These are phyloP conservation scores for Diaperis boleti DNA, from an alignment of 2,888 invertebrate species.

Conservation along the genomic window DNA sequence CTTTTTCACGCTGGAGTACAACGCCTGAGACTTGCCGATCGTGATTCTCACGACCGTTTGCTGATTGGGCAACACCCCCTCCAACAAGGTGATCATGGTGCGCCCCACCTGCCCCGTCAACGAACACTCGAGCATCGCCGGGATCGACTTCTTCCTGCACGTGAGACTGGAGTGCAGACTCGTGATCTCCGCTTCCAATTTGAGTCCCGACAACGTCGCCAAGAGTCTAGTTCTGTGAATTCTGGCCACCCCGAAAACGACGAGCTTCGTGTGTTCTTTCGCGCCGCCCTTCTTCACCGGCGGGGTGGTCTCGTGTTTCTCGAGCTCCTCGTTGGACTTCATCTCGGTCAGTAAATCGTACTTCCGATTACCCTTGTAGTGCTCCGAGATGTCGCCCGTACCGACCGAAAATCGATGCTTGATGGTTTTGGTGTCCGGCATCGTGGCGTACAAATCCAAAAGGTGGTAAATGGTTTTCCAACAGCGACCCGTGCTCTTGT, in stretches of 20 bases:
- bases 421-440: constrained; percentile 95
- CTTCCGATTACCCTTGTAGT: constrained; percentile 73
- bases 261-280: constrained; percentile 79
- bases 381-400: constrained; percentile 75
- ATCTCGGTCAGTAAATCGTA: constrained; percentile 71
- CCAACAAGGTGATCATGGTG: constrained; percentile 91
- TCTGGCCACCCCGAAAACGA: constrained; percentile 89
- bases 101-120: constrained; percentile 91
- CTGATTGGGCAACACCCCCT: constrained; percentile 90
- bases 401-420: constrained; percentile 81
- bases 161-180: constrained; percentile 92
- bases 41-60: constrained; percentile 95
- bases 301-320: constrained; percentile 66
- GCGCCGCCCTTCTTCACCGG: constrained; percentile 50
- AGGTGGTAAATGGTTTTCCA: constrained; percentile 96
- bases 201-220: constrained; percentile 92
- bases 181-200: constrained; percentile 94
- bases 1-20: constrained; percentile 88
- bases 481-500: constrained; percentile 74
- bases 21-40: constrained; percentile 91
- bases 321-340: constrained; percentile 71
- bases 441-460: constrained; percentile 91
- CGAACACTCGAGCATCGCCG: constrained; percentile 79
- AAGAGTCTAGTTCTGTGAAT: constrained; percentile 88
- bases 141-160: constrained; percentile 86